phyloP scores from a whole-genome alignment of 2,888 invertebrate genomes.

The Dioctria linearis region DNA sequence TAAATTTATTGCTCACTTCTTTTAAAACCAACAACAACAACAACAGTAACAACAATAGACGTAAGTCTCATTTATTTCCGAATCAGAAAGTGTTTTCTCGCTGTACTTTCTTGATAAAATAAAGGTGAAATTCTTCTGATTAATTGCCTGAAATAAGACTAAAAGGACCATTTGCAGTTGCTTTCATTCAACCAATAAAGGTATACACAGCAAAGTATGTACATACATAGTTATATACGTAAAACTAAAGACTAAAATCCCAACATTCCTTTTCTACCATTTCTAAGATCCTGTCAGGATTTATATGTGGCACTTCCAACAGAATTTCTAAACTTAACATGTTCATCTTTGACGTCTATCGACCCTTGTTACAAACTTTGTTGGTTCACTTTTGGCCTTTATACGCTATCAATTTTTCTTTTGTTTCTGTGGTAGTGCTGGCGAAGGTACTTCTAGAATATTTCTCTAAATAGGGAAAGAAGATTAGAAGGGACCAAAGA shows the following conservation, averaged over 20 bases:
- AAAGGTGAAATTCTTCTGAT: slow-evolving; percentile 7
- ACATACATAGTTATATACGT: too few species aligned
- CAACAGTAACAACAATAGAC: too few species aligned
- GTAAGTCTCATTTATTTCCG: neutral
- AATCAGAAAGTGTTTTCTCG: neutral
- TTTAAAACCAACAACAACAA: too few species aligned
- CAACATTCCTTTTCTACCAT: neutral
- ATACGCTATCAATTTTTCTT: neutral
- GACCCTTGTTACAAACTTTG: neutral
- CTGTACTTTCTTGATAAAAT: neutral
- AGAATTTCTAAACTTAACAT: neutral
- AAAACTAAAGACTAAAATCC: neutral
- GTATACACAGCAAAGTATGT: neutral
- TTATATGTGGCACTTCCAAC: neutral
- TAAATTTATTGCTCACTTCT: too few species aligned
- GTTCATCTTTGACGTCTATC: neutral
- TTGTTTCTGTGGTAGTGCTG: neutral
- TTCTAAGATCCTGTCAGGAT: neutral
- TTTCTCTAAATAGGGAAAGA: too few species aligned
- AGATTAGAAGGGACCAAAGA: too few species aligned
- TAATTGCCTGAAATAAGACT: neutral
- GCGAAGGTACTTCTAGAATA: neutral
- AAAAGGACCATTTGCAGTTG: neutral
- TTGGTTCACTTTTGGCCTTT: neutral
- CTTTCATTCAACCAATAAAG: neutral